A percentile compares a stretch with the other conserved stretches of the same genome.
These are phyloP conservation scores for Cartodere bifasciata DNA, from an alignment of 2,888 invertebrate species.

Conservation along the genomic window DNA sequence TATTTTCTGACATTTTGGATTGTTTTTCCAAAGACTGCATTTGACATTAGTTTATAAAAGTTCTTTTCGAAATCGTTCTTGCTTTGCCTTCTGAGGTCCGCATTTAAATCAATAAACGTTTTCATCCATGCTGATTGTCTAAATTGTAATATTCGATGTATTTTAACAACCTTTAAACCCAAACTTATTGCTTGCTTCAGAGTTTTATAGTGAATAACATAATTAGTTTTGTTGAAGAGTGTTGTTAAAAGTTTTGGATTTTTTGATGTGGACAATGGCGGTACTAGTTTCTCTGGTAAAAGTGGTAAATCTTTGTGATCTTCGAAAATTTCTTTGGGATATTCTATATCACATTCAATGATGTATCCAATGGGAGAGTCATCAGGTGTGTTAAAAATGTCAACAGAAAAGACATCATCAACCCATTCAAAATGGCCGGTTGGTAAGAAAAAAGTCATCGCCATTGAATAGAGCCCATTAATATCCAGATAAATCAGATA, in stretches of 20 bases:
- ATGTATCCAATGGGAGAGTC: constrained; percentile 21
- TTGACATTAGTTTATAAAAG: constrained; percentile 9
- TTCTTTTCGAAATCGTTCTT: constrained; percentile 8
- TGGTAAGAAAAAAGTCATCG: constrained; percentile 21
- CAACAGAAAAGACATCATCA: constrained; percentile 7
- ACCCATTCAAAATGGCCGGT: constrained; percentile 21
- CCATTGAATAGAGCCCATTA: constrained; percentile 21
- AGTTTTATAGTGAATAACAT: constrained; percentile 18
- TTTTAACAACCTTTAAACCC: constrained; percentile 17
- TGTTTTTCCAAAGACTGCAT: constrained; percentile 5
- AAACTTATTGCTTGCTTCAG: constrained; percentile 16
- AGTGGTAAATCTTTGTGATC: constrained; percentile 13
- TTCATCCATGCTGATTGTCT: constrained; percentile 25
- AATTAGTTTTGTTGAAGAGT: constrained; percentile 15
- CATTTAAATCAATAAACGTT: constrained; percentile 27
- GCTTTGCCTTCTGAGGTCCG: constrained; percentile 17
- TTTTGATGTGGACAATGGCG: constrained; percentile 4
- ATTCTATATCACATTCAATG: constrained; percentile 30
- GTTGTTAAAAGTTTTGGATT: constrained; percentile 15
- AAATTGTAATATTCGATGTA: constrained; percentile 23
- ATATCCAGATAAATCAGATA: constrained; percentile 23
- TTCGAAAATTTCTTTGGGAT: constrained; percentile 25
- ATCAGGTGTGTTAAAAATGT: constrained; percentile 7
- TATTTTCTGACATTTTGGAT: constrained; percentile 3
- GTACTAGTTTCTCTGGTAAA: constrained; percentile 9